These are phyloP conservation scores for Dusona sp. DNA, from an alignment of 2,888 invertebrate species.

Conservation along the genomic window DNA sequence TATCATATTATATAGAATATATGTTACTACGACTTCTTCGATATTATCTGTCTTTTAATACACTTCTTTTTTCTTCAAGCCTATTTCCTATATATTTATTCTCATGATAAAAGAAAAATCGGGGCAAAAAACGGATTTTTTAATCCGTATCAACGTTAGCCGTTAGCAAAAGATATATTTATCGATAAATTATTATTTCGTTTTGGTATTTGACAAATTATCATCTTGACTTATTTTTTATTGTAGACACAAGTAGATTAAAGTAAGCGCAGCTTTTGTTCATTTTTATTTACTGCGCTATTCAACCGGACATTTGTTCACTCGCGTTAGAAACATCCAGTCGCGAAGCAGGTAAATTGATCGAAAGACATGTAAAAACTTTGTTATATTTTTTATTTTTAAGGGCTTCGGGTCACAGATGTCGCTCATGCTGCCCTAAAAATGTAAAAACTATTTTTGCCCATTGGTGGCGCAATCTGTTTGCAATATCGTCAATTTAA, in stretches of 20 bases:
- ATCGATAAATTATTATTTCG: background rate
- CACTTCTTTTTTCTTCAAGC: constrained; percentile 25
- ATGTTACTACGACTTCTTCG: constrained; percentile 74
- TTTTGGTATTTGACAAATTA: background rate
- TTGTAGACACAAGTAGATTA: background rate
- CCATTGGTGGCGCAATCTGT: background rate
- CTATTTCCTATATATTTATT: background rate
- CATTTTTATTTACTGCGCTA: background rate
- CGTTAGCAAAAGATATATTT: background rate
- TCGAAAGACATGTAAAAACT: background rate
- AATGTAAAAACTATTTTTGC: background rate
- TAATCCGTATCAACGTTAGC: too few relatives aligned
- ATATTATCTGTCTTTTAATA: constrained; percentile 53
- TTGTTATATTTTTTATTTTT: background rate
- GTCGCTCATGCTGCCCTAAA: too few relatives aligned
- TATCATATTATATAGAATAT: constrained; percentile 81
- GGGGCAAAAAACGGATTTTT: background rate
- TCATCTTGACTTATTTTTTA: background rate
- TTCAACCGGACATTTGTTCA: background rate
- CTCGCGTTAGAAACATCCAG: background rate
- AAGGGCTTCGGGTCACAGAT: too few relatives aligned
- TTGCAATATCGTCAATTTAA: background rate
- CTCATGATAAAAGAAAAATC: background rate
- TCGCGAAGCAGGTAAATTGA: background rate
- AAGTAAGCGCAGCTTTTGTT: background rate